Conservation (phyloP, 2,113 vertebrate genomes). For the Upupa epops region DNA sequence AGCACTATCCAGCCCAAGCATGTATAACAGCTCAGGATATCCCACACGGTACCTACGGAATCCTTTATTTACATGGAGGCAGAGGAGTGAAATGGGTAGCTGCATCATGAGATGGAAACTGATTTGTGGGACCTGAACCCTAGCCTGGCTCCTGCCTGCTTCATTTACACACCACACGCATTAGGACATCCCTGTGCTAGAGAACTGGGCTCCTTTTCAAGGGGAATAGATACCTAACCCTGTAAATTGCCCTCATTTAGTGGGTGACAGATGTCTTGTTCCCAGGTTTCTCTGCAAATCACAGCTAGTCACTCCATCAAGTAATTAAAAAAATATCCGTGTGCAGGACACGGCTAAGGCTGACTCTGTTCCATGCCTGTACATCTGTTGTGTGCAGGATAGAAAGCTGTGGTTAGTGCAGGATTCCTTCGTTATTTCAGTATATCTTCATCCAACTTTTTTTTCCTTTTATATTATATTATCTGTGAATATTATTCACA, state of each 20-base stretch:
- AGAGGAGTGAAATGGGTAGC: not conserved
- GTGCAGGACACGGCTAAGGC: slow-evolving; percentile 11
- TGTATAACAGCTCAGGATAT: not conserved
- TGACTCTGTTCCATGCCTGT: not conserved
- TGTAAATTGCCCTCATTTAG: not conserved
- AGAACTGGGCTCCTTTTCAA: not conserved
- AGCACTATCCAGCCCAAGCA: not conserved
- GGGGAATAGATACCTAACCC: slow-evolving; percentile 3
- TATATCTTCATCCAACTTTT: not conserved
- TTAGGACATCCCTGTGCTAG: not conserved
- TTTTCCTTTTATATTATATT: too few species aligned
- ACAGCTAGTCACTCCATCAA: slow-evolving; percentile 14
- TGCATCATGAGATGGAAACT: not conserved
- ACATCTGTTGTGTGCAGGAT: not conserved
- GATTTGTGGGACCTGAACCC: not conserved
- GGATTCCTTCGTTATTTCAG: not conserved
- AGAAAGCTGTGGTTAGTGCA: not conserved
- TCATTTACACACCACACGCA: not conserved
- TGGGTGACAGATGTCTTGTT: not conserved
- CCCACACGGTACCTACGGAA: rapidly evolving
- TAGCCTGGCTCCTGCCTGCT: not conserved
- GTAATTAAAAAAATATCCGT: slow-evolving; percentile 23
- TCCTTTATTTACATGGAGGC: not conserved
- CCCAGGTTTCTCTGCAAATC: slow-evolving; percentile 30
- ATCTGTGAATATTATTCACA: too few species aligned